A percentile compares a stretch with the other conserved stretches of the same genome.
These are phyloP conservation scores for Ecliptopera silaceata DNA, from an alignment of 2,888 invertebrate species.

Conservation along the genomic window DNA sequence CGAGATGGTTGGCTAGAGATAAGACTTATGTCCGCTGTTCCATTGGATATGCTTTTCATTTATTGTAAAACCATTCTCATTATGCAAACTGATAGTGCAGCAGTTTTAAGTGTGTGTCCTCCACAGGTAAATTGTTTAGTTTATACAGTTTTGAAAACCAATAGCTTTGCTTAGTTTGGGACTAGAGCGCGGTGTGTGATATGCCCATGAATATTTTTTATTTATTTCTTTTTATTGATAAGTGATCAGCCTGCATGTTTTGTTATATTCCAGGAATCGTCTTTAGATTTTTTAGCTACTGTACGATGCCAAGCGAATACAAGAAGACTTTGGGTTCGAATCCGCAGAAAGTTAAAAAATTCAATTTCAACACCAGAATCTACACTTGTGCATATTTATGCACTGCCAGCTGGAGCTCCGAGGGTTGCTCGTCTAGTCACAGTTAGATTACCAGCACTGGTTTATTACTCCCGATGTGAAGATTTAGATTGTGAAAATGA, in stretches of 20 bases:
- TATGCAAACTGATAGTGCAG: conserved; percentile 69
- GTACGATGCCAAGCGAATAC: conserved; percentile 97
- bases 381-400: conserved; percentile 62
- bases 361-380: conserved; percentile 50
- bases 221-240: too few relatives aligned
- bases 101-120: conserved; percentile 69
- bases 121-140: conserved; percentile 69
- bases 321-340: conserved; percentile 92
- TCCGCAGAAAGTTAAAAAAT: conserved; percentile 84
- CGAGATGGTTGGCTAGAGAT: conserved; percentile 72
- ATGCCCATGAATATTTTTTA: too few relatives aligned
- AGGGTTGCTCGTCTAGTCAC: conserved; percentile 69
- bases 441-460: conserved; percentile 61
- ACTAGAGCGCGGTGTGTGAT: too few relatives aligned
- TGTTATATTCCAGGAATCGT: conserved; percentile 51
- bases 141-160: too few relatives aligned
- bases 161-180: too few relatives aligned
- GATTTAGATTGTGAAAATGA: conserved; percentile 49
- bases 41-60: conserved; percentile 73
- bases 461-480: conserved; percentile 67
- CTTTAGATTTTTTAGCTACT: conserved; percentile 85
- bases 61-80: conserved; percentile 63
- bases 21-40: conserved; percentile 66
- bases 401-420: conserved; percentile 70
- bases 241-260: too few relatives aligned